Conservation (phyloP, 1,140 invertebrate species). For the Theocolax elegans region DNA sequence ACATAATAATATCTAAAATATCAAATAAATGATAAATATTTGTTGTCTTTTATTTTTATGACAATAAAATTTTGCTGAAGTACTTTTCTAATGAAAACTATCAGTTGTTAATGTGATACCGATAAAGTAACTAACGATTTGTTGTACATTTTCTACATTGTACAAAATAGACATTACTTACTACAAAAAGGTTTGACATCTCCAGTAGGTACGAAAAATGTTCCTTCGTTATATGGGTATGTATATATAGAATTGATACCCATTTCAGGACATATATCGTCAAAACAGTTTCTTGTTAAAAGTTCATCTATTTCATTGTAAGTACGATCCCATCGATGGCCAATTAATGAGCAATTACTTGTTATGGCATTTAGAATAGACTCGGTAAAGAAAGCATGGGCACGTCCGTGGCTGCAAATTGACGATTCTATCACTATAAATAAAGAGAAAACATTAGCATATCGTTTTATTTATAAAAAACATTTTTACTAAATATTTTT, state of each 20-base stretch:
- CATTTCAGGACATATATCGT: conserved; percentile 49
- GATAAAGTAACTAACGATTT: too few species aligned
- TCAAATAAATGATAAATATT: too few species aligned
- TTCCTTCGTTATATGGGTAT: conserved; percentile 28
- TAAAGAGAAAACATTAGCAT: background rate
- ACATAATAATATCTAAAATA: too few species aligned
- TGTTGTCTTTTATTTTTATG: too few species aligned
- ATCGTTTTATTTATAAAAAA: too few species aligned
- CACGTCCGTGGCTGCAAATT: conserved; percentile 71
- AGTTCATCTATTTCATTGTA: conserved; percentile 46
- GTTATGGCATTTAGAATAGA: conserved; percentile 59
- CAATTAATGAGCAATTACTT: conserved; percentile 68
- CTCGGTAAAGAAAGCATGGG: conserved; percentile 70
- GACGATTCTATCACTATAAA: conserved; percentile 64
- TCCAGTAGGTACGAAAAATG: conserved; percentile 43
- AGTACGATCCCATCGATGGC: conserved; percentile 68
- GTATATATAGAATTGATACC: conserved; percentile 44
- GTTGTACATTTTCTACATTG: too few species aligned
- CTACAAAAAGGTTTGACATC: conserved; percentile 38
- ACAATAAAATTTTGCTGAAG: too few species aligned
- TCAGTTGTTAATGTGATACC: too few species aligned
- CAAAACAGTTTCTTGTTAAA: conserved; percentile 43
- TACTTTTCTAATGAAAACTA: too few species aligned
- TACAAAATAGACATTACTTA: too few species aligned
- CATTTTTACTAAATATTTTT: too few species aligned